Evolutionary conservation across 2,797 vertebrate genomes (phyloP), one percentile per base, ranked within the genome.

Genomic region (Spheniscus humboldti): DNA sequence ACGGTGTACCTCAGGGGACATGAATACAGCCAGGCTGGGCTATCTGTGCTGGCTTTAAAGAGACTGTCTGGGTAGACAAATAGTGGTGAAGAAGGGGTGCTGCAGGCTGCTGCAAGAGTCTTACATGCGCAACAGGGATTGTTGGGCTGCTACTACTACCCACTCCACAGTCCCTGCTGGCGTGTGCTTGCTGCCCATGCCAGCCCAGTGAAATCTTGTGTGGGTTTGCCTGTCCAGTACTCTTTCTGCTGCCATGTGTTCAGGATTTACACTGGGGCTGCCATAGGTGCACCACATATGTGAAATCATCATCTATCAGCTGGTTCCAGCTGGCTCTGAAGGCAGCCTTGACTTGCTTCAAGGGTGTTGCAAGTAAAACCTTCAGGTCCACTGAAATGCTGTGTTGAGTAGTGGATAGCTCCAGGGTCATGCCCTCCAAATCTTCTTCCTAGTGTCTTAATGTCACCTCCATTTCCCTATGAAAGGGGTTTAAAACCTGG

Each of bases 1-100:
- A 10, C 2, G 6, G 24, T 50, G 33, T 56, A 9, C 9, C 9
- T 37, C 2, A 3, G 27, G 45, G 14, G 2, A 27, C 5, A 2
- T 11, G n/a, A 64, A 31, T 43, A 10, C 48, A 67, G 24, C 9
- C 35, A 83, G 41, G n/a, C 45, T 50, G 39, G 17, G 33, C 50
- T 81, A 11, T 23, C 48, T 2, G 1, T 81, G 16, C 23, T 78
- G 76, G 12, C 47, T 94, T 88, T 57, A 33, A 52, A 88, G n/a
- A 66, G 62, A 7, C n/a, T 50, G 8, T 62, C 52, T 3, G 3
- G 3, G 14, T 39, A 84, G 74, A 67, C 18, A 63, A 75, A 48
- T 7, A 74, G 30, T 6, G 6, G 10, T 45, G 48, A 91, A 31
- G 33, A 77, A 73, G 28, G 6, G 3, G 2, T 71, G 23, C 31